These are phyloP conservation scores for Diplodus sargus DNA, from an alignment of 2,797 vertebrate genomes.

Conservation along the genomic window DNA sequence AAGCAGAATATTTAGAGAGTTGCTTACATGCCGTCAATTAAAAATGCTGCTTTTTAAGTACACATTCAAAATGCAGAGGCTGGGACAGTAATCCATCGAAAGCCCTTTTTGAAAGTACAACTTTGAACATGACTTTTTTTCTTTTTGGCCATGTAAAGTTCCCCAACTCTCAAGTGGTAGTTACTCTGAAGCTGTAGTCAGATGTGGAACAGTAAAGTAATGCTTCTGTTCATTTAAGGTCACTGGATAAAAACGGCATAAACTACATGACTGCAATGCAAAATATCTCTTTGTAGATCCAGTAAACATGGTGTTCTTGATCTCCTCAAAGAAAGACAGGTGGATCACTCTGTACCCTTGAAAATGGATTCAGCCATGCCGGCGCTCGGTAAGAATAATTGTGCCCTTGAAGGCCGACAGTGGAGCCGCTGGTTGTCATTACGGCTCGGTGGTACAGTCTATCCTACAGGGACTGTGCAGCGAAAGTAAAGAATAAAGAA, in stretches of 20 bases:
- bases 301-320: neutral
- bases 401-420: constrained; percentile 54
- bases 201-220: constrained; percentile 7
- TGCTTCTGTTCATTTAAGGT: constrained; percentile 24
- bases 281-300: neutral
- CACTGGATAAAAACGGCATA: constrained; percentile 18
- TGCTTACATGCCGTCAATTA: neutral
- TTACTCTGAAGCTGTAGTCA: neutral
- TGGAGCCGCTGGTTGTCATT: constrained; percentile 34
- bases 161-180: neutral
- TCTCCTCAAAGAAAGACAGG: constrained; percentile 2
- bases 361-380: constrained; percentile 43
- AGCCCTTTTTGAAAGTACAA: neutral
- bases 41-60: neutral
- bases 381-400: constrained; percentile 46
- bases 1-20: neutral
- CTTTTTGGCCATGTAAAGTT: neutral
- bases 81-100: neutral
- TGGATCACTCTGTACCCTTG: constrained; percentile 43
- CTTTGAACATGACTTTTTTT: neutral
- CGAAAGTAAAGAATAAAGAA: constrained; percentile 27
- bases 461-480: neutral
- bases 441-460: constrained; percentile 21
- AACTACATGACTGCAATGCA: constrained; percentile 1
- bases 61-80: neutral